A percentile compares a stretch with the other conserved stretches of the same genome.
Conservation (phyloP, 2,797 vertebrate species). For the Sitta carolinensis region DNA sequence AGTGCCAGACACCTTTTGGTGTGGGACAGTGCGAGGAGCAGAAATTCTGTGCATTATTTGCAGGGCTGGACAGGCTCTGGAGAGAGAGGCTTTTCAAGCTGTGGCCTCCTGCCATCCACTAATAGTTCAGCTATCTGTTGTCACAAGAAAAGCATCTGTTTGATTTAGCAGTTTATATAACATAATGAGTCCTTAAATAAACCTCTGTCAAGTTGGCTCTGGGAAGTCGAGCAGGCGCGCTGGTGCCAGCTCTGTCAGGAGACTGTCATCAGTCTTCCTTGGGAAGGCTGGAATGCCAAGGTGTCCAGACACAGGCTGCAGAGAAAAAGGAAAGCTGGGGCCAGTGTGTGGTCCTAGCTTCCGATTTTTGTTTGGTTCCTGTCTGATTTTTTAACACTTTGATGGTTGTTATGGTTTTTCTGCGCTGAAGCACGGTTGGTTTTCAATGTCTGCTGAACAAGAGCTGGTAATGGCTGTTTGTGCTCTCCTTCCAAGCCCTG, state of each 20-base stretch:
- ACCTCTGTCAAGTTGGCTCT: slow-evolving; percentile 34
- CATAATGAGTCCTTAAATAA: slow-evolving; percentile 64
- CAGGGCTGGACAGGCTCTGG: not conserved
- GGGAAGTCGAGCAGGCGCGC: not conserved
- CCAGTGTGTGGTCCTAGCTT: not conserved
- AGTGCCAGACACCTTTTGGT: not conserved
- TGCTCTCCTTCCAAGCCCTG: not conserved
- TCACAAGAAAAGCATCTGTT: slow-evolving; percentile 64
- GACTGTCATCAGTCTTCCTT: slow-evolving; percentile 50
- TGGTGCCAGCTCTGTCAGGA: slow-evolving; percentile 40
- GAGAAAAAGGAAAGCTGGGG: not conserved
- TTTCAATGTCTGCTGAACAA: not conserved
- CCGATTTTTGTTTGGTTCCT: slow-evolving; percentile 10
- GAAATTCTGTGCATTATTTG: not conserved
- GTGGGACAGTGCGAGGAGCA: not conserved
- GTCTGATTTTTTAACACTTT: not conserved
- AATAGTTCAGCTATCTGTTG: slow-evolving; percentile 61
- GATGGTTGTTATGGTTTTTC: not conserved
- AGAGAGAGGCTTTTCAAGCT: not conserved
- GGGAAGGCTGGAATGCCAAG: slow-evolving; percentile 30
- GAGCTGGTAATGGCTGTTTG: not conserved
- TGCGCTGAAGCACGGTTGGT: not conserved
- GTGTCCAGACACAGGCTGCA: not conserved
- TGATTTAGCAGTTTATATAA: slow-evolving; percentile 67
- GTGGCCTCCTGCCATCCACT: slow-evolving; percentile 51